phyloP scores from a whole-genome alignment of 2,888 invertebrate genomes.

The Aphelenchoides bicaudatus region DNA sequence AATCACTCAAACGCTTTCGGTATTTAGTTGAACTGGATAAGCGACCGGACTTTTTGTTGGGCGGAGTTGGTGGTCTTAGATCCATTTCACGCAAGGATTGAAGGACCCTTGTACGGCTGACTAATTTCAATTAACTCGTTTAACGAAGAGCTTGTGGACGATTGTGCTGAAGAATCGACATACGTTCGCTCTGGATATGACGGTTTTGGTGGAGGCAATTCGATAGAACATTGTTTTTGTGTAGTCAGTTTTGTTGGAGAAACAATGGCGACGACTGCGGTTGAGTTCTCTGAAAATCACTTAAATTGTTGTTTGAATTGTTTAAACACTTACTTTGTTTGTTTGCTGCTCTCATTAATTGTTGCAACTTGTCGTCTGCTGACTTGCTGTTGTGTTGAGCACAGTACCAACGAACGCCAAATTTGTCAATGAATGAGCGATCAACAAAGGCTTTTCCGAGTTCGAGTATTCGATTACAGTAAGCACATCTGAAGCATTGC shows the following conservation, averaged over 20 bases:
- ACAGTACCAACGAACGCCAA: conserved; percentile 28
- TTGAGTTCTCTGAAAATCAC: too few species aligned
- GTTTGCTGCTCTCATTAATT: conserved; percentile 14
- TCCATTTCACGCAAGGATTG: conserved; percentile 5
- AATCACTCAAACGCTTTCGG: conserved; percentile 14
- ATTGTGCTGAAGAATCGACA: not conserved
- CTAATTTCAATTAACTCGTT: not conserved
- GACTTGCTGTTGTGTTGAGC: conserved; percentile 22
- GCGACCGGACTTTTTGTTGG: not conserved
- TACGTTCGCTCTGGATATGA: not conserved
- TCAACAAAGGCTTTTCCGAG: conserved; percentile 38
- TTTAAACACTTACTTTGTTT: too few species aligned
- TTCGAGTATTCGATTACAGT: conserved; percentile 40
- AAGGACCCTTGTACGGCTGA: too few species aligned
- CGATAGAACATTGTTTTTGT: too few species aligned
- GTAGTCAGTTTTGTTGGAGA: conserved; percentile 12
- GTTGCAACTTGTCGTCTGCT: conserved; percentile 21
- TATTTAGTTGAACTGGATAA: not conserved
- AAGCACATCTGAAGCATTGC: conserved; percentile 44
- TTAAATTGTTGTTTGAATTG: not conserved
- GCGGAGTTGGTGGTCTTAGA: conserved; percentile 8
- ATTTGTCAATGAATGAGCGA: conserved; percentile 32
- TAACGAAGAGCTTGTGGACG: not conserved
- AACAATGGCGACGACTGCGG: conserved; percentile 6
- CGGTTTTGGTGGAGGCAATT: not conserved